Evolutionary conservation across 2,888 invertebrate genomes (phyloP), one percentile per base, ranked within the genome.

Genomic region (Carterocephalus palaemon): DNA sequence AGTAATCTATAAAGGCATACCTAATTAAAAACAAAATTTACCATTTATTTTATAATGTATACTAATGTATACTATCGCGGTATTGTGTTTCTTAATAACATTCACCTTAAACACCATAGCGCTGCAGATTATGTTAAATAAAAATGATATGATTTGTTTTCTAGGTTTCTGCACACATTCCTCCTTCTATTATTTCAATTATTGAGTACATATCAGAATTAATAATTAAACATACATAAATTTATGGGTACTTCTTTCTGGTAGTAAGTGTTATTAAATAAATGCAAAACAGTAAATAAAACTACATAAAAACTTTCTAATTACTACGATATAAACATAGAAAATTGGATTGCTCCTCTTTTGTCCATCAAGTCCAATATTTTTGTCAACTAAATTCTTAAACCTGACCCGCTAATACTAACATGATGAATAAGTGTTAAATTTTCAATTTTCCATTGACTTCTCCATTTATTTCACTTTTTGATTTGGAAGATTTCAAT

Each of bases 391-490:
- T 10, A 15, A 12, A n/a, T 12, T 22, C 36, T 9, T 10, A 6
- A 9, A 17, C 24, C 4, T 10, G 24, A 4, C n/a, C 36, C 12
- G 16, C 22, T 36, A 36, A 36, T n/a, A n/a, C n/a, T n/a, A n/a
- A n/a, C n/a, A n/a, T 9, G 1, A n/a, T 16, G 5, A 16, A 16
- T 10, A 26, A 12, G 6, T 29, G 19, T 33, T 71, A 75, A 40
- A 62, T 57, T 62, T 77, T 82, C 20, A 80, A 46, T 64, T 82
- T 81, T 12, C 75, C 77, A 49, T 78, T 81, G 4, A 60, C 56
- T 41, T 74, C 71, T 8, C 67, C 70, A 19, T 66, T 65, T 2
- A 40, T 37, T 26, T 68, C 64, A 33, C 43, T 58, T 7, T 46
- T 63, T 6, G 49, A 42, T 45, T 54, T 64, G 47, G 69, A 60